Conservation (phyloP, 2,888 invertebrate genomes). For the Ichneumoninae sp. region DNA sequence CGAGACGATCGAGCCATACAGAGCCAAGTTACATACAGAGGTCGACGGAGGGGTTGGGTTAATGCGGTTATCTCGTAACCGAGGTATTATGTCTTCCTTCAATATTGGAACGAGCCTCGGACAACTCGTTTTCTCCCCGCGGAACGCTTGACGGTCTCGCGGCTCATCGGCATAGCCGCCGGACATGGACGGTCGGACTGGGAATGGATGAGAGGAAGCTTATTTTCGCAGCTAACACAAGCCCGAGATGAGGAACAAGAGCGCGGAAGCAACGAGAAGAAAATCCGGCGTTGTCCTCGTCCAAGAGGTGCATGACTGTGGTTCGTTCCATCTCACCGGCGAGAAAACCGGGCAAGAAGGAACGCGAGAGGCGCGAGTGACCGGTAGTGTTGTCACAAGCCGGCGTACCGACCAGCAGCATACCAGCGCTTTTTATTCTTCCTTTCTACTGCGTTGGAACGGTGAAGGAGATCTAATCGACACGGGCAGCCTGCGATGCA, state of each 20-base stretch:
- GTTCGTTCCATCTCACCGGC: not conserved
- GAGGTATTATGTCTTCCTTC: conserved; percentile 79
- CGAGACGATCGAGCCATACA: conserved; percentile 57
- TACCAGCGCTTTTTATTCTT: not conserved
- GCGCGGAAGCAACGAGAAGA: conserved; percentile 9
- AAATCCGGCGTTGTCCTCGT: conserved; percentile 37
- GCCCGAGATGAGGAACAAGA: conserved; percentile 30
- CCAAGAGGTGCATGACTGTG: conserved; percentile 5
- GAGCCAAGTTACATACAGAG: conserved; percentile 26
- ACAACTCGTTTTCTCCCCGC: conserved; percentile 56
- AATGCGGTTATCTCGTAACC: conserved; percentile 80
- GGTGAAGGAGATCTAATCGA: conserved; percentile 41
- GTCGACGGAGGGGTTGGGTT: conserved; percentile 64
- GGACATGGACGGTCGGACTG: conserved; percentile 12
- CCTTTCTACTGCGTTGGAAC: conserved; percentile 18
- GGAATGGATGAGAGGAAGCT: conserved; percentile 44
- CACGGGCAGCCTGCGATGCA: not conserved
- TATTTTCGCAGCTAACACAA: conserved; percentile 46
- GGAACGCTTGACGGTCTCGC: conserved; percentile 49
- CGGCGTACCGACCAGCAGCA: not conserved
- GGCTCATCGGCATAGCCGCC: conserved; percentile 42
- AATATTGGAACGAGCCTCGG: conserved; percentile 75
- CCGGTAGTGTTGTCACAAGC: conserved; percentile 16
- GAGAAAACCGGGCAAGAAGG: conserved; percentile 1
- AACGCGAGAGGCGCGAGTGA: conserved; percentile 3